Evolutionary conservation across 2,888 invertebrate genomes (phyloP), one percentile per base, ranked within the genome.

Genomic region (Tiphia femorata): DNA sequence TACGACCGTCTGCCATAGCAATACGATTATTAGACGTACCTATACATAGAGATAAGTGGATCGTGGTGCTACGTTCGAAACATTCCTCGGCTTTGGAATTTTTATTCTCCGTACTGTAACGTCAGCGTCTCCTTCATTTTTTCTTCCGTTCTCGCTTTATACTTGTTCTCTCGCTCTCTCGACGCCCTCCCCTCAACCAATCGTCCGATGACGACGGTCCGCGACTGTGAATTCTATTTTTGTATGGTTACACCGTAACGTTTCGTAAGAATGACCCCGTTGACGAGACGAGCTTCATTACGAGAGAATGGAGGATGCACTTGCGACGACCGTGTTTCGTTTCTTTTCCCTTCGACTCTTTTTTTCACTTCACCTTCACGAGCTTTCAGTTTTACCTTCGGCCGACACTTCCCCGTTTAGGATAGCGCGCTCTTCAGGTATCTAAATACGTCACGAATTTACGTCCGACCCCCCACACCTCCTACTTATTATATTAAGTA

Each of bases 31-130:
- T 64, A 62, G 62, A 57, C 51, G 47, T 40, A 40, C 58, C 57
- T 50, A 40, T 42, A 46, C 44, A 51, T 59, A 64, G 54, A 38
- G 46, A 49, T 63, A 60, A 63, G 63, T 40, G 56, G 42, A 59
- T 25, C 46, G 46, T 63, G 64, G 63, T 64, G 63, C 64, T 64
- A 62, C 49, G 51, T 63, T 63, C 35, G 20, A 27, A 54, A 63
- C 64, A 64, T 64, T 64, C 62, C 56, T 20, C 42, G 16, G 2
- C 41, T 7, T 12, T 12, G 3, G n/a, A n/a, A n/a, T n/a, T n/a
- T n/a, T n/a, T n/a, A n/a, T n/a, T n/a, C n/a, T n/a, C n/a, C n/a
- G n/a, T n/a, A n/a, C n/a, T n/a, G n/a, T n/a, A n/a, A n/a, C n/a
- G n/a, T n/a, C n/a, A n/a, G 25, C 25, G 25, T 25, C 25, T 25